A percentile compares a stretch with the other conserved stretches of the same genome.
These are phyloP conservation scores for Leptopterna dolabrata DNA, from an alignment of 2,888 invertebrate genomes.

Conservation along the genomic window DNA sequence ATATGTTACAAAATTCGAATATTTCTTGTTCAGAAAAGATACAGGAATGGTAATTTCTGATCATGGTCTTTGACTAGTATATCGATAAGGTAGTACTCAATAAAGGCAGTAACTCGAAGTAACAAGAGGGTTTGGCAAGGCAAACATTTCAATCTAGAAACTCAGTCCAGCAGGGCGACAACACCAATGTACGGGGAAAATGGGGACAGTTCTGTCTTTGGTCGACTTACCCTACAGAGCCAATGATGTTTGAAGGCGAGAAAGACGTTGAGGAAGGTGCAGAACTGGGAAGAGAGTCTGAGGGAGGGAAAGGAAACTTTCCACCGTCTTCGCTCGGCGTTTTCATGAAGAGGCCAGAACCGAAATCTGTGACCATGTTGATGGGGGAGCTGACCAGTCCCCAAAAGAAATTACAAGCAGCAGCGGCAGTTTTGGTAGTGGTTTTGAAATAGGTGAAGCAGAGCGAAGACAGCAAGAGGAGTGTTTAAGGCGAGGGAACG, in stretches of 20 bases:
- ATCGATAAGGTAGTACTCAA: no score
- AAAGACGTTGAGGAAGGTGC: constrained; percentile 63
- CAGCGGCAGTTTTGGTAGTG: not conserved
- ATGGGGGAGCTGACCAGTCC: constrained; percentile 29
- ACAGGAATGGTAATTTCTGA: no score
- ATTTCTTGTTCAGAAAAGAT: no score
- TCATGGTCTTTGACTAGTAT: no score
- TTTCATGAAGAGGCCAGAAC: constrained; percentile 91
- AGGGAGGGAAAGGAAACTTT: constrained; percentile 72
- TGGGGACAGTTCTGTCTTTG: not conserved
- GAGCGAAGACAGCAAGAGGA: constrained; percentile 36
- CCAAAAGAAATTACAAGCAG: not conserved
- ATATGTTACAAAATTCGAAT: no score
- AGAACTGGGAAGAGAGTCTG: constrained; percentile 65
- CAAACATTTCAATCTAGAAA: not conserved
- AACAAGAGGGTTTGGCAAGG: not conserved
- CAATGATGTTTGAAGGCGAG: constrained; percentile 65
- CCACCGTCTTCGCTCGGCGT: constrained; percentile 89
- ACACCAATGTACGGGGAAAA: constrained; percentile 4
- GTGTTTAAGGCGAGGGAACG: constrained; percentile 1
- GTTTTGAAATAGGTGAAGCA: not conserved
- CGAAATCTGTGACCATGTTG: constrained; percentile 89
- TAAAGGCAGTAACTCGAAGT: not conserved
- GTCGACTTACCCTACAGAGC: constrained; percentile 65
- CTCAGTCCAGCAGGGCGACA: not conserved